These are phyloP conservation scores for Physeter macrocephalus DNA, from an alignment of 2,113 vertebrate genomes.

Conservation along the genomic window DNA sequence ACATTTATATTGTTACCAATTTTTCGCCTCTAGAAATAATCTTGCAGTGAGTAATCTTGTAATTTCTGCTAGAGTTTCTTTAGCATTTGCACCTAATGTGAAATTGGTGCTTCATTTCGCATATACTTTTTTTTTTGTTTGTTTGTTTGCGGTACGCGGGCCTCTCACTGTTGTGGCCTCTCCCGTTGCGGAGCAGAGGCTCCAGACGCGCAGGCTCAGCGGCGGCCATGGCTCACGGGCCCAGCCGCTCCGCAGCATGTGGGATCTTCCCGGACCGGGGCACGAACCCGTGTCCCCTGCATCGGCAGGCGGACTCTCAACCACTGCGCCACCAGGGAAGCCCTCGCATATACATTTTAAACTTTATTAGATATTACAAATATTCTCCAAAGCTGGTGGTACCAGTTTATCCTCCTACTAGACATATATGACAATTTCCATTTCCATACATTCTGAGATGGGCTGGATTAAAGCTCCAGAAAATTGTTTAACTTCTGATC, in stretches of 20 bases:
- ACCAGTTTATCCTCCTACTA: not conserved
- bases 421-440: not conserved
- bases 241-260: too few relatives aligned
- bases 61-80: not conserved
- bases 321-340: too few relatives aligned
- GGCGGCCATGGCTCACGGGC: too few relatives aligned
- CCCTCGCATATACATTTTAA: not conserved
- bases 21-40: constrained; percentile 25
- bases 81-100: not conserved
- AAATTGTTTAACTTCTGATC: not conserved
- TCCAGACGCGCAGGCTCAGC: too few relatives aligned
- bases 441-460: not conserved
- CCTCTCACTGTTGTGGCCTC: too few relatives aligned
- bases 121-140: not conserved
- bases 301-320: too few relatives aligned
- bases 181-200: too few relatives aligned
- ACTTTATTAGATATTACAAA: not conserved
- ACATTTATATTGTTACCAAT: not conserved
- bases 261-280: too few relatives aligned
- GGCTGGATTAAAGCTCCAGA: not conserved
- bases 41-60: not conserved
- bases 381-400: not conserved
- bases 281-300: too few relatives aligned
- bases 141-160: too few relatives aligned
- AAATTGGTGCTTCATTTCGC: not conserved